Evolutionary conservation across 2,797 vertebrate species (phyloP), one percentile per base, ranked within the genome.

Genomic region (Pogonophryne albipinna): DNA sequence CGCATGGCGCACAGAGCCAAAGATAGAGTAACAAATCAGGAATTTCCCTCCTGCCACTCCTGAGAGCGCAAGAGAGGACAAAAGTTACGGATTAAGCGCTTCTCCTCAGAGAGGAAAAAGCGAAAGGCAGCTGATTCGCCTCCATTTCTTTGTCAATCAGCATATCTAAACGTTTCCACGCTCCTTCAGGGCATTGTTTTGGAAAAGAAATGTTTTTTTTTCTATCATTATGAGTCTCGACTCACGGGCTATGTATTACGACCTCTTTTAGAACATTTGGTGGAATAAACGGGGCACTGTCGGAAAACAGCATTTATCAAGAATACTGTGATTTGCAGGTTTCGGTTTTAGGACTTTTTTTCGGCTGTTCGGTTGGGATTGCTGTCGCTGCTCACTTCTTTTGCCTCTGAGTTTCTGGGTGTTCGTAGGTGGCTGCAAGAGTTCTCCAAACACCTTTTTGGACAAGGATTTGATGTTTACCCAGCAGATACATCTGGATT

Each of bases 1-100:
- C 87, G 83, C 86, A 85, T 76, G 86, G 89, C 88, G 88, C 89
- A 82, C 88, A 78, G 74, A 87, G 92, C 92, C 94, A 94, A 94
- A 93, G 88, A 94, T 91, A 93, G 94, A 95, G 93, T 94, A 95
- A 94, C 92, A 95, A 93, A 95, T 94, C 93, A 95, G 95, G 94
- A 95, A 96, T 95, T 94, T 95, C 93, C 93, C 93, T 94, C 87
- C 86, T 94, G 92, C 94, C 93, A 94, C 94, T 95, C 94, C 94
- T 95, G 94, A 91, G 92, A 92, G 91, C 81, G 83, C 92, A 78
- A 65, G 52, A 74, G 87, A 91, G 80, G 87, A 91, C 89, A 90
- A 71, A 82, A 89, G 87, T 90, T 80, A 71, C 42, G 82, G 80
- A 79, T 80, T 62, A 76, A 74, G 80, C 71, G 57, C 79, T 66